A percentile compares a stretch with the other conserved stretches of the same genome.
Evolutionary conservation across 2,888 invertebrate genomes (phyloP).

Genomic region (Pyrgus malvae): DNA sequence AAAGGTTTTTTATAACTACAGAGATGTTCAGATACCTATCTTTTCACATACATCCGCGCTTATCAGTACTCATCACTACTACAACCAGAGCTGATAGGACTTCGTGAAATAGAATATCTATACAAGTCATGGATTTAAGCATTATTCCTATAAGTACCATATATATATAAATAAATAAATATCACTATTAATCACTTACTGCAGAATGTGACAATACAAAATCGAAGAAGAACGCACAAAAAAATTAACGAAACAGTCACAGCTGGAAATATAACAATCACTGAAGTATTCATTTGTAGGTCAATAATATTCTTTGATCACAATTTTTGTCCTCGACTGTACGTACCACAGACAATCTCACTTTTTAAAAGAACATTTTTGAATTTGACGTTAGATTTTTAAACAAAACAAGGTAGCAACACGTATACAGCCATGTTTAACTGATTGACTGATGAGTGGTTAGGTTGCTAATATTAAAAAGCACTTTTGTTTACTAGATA

Average conservation of each 20-base stretch:
- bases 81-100: no score
- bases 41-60: no score
- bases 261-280: not conserved
- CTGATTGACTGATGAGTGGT: conserved; percentile 1
- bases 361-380: no score
- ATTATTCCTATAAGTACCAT: no score
- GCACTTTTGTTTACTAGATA: conserved; percentile 33
- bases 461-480: conserved; percentile 26
- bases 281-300: not conserved
- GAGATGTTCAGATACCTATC: no score
- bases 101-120: no score
- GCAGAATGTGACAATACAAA: not conserved
- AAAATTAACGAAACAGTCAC: conserved; percentile 2
- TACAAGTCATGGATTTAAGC: no score
- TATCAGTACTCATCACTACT: no score
- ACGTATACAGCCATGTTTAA: conserved; percentile 11
- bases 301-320: not conserved
- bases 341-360: not conserved
- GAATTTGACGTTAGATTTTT: not conserved
- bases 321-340: not conserved
- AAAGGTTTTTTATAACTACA: no score
- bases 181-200: conserved; percentile 14
- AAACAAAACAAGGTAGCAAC: not conserved
- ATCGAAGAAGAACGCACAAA: conserved; percentile 1
- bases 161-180: no score